These are phyloP conservation scores for Nesidiocoris tenuis DNA, from an alignment of 2,888 invertebrate species.

Conservation along the genomic window DNA sequence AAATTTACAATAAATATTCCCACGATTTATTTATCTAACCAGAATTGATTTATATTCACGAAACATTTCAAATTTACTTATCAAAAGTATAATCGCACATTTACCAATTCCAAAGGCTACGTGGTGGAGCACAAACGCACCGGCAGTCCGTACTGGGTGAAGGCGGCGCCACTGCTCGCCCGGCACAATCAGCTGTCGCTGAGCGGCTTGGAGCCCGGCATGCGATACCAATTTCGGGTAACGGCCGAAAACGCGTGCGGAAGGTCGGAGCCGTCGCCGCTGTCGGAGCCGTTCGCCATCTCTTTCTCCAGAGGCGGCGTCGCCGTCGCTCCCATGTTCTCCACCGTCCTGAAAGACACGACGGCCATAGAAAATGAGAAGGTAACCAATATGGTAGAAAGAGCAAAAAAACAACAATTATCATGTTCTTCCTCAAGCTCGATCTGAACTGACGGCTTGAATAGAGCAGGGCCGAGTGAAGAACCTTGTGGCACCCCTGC, in stretches of 20 bases:
- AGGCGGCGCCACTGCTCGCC: constrained; percentile 73
- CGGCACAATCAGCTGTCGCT: constrained; percentile 72
- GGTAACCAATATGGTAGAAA: constrained; percentile 53
- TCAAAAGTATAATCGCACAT: no score
- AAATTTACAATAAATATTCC: neutral
- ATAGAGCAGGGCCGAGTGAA: no score
- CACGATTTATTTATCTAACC: constrained; percentile 10
- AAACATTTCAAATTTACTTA: no score
- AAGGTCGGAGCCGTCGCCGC: constrained; percentile 76
- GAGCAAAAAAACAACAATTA: no score
- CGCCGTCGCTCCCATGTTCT: constrained; percentile 71
- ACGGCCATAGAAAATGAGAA: constrained; percentile 78
- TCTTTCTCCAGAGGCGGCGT: constrained; percentile 65
- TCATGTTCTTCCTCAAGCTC: no score
- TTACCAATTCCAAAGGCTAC: no score
- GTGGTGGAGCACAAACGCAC: constrained; percentile 73
- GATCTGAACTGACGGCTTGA: no score
- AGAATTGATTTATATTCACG: neutral
- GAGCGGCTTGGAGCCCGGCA: constrained; percentile 80
- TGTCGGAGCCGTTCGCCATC: constrained; percentile 84
- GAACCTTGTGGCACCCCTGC: no score
- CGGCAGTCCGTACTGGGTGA: constrained; percentile 80
- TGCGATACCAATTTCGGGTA: constrained; percentile 87
- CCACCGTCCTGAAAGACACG: constrained; percentile 67
- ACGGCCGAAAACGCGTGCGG: constrained; percentile 91